A percentile compares a stretch with the other conserved stretches of the same genome.
Evolutionary conservation across 1,140 invertebrate genomes (phyloP).

Genomic region (Hyles vespertilio): DNA sequence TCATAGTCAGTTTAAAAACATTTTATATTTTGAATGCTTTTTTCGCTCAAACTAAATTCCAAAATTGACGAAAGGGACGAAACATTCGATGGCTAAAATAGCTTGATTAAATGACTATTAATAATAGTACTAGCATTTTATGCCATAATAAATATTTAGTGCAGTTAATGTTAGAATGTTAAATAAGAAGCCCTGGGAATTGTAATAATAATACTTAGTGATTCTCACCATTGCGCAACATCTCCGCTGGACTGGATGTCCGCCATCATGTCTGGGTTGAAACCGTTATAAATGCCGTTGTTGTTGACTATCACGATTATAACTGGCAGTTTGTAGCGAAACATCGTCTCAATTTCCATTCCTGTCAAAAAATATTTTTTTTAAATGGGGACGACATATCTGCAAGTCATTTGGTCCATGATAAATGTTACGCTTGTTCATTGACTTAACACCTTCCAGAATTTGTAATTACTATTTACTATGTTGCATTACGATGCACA

Average conservation of each 20-base stretch:
- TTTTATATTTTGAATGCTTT: too few species aligned
- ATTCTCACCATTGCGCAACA: constrained; percentile 77
- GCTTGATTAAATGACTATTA: too few species aligned
- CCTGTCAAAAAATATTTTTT: constrained; percentile 66
- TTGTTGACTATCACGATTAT: constrained; percentile 96
- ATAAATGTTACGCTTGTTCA: not conserved
- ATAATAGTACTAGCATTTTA: too few species aligned
- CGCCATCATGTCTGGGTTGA: constrained; percentile 85
- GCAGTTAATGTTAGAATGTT: too few species aligned
- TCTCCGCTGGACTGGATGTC: constrained; percentile 82
- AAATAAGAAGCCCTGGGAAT: too few species aligned
- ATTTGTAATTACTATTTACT: too few species aligned
- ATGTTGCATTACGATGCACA: too few species aligned
- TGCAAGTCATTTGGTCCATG: not conserved
- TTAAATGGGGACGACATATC: not conserved
- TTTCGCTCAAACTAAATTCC: too few species aligned
- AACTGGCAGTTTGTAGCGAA: constrained; percentile 94
- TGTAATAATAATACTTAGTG: not conserved
- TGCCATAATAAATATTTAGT: too few species aligned
- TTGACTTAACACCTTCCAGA: not conserved
- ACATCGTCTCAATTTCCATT: constrained; percentile 98
- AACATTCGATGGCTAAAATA: too few species aligned
- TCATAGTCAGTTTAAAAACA: too few species aligned
- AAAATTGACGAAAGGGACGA: too few species aligned
- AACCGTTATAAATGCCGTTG: constrained; percentile 94